Conservation (phyloP, 1,140 invertebrate species). For the Pogonomyrmex barbatus region DNA sequence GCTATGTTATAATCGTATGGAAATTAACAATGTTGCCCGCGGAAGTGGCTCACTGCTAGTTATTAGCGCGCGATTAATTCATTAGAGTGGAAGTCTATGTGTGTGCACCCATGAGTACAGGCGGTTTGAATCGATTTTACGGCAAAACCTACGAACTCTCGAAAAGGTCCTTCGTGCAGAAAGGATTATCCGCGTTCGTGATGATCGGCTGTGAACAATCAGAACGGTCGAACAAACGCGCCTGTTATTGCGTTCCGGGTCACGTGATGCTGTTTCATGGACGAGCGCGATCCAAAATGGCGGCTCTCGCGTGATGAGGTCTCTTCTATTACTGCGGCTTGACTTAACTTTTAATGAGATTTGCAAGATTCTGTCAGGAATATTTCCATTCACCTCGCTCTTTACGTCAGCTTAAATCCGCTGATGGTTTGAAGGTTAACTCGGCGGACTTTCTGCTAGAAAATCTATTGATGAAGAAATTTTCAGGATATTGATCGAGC, state of each 20-base stretch:
- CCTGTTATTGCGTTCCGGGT: constrained; percentile 54
- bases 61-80: constrained; percentile 71
- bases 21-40: constrained; percentile 72
- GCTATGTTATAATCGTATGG: constrained; percentile 60
- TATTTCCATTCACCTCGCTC: constrained; percentile 51
- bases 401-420: constrained; percentile 58
- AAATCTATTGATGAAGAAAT: constrained; percentile 37
- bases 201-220: constrained; percentile 55
- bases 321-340: constrained; percentile 28
- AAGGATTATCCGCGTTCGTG: constrained; percentile 65
- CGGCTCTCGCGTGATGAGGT: constrained; percentile 47
- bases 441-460: neutral
- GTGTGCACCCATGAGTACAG: neutral
- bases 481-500: constrained; percentile 16
- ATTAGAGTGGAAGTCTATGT: constrained; percentile 55
- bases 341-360: constrained; percentile 75
- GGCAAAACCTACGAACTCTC: constrained; percentile 18
- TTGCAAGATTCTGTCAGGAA: constrained; percentile 57
- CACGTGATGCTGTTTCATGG: constrained; percentile 64
- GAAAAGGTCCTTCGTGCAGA: constrained; percentile 52
- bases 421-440: constrained; percentile 56
- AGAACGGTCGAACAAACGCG: constrained; percentile 28
- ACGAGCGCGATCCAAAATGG: constrained; percentile 56
- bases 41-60: constrained; percentile 59
- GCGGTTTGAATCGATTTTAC: constrained; percentile 47